A percentile compares a stretch with the other conserved stretches of the same genome.
Evolutionary conservation across 2,113 vertebrate genomes (phyloP).

Genomic region (Embiotoca jacksoni): DNA sequence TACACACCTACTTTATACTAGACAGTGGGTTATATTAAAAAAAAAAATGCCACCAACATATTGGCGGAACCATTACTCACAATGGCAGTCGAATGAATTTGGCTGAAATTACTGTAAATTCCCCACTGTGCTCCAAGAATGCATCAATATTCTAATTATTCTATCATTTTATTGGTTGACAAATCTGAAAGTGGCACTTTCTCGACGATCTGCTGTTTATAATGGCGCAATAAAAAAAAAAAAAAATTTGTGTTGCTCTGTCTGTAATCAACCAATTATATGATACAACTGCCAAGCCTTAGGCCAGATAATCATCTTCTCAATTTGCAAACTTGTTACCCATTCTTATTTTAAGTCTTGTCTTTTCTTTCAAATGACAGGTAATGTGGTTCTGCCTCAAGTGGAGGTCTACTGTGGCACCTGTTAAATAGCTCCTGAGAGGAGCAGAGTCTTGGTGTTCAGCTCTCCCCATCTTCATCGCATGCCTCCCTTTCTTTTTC

Average conservation of each 20-base stretch:
- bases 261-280: conserved; percentile 14
- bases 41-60: too few species aligned
- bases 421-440: conserved; percentile 37
- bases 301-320: neutral
- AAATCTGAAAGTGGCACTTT: too few species aligned
- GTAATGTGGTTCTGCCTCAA: conserved; percentile 48
- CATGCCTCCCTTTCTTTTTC: neutral
- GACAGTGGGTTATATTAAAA: neutral
- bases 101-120: too few species aligned
- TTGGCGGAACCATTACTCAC: too few species aligned
- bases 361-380: conserved; percentile 45
- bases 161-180: neutral
- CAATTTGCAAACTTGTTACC: conserved; percentile 34
- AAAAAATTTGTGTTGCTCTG: neutral
- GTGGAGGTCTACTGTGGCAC: conserved; percentile 49
- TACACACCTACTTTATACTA: neutral
- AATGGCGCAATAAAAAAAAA: too few species aligned
- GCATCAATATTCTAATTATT: neutral
- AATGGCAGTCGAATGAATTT: too few species aligned
- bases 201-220: too few species aligned
- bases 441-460: conserved; percentile 19
- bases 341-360: conserved; percentile 6
- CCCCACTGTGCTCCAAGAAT: neutral
- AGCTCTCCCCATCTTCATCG: conserved; percentile 5
- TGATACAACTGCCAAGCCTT: neutral